Base-by-base conservation (phyloP, 2,888 invertebrate genomes). In the Odontocerum albicorne region DNA sequence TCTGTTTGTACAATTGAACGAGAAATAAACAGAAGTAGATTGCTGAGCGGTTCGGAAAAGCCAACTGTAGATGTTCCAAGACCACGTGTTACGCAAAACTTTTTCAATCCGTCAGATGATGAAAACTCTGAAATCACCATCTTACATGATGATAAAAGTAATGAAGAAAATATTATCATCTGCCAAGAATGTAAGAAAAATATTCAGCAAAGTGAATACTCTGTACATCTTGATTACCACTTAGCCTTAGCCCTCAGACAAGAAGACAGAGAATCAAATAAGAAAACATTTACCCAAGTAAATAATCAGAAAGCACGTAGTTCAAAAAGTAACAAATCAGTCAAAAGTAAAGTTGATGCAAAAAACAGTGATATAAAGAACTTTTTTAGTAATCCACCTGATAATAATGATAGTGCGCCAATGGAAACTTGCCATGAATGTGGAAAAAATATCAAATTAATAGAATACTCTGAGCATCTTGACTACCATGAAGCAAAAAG, bases 401-500 rank as follows among this genome's bases (percentile, higher is more conserved):
- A 51, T 1, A 57, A 55, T 33, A 46, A 22, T 2, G 62, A 62
- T 17, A 72, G 75, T 62, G 65, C 65, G 10, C 67, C 63, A 38
- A 61, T 68, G 22, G 68, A 68, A 27, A 72, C 71, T 27, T 95
- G 94, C 71, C 63, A 75, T 0, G 83, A 88, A 66, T 95, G 94
- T 71, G 76, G 81, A 19, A 80, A 83, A 66, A 73, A 69, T 57
- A 74, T 94, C 47, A 68, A 78, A 8, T 62, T 79, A 2, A 78
- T 80, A 57, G 86, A 86, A 56, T 76, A 87, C 63, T 68, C 77
- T 1, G 88, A 91, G 66, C 95, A 95, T 72, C 71, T 80, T 64
- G 95, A 96, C 73, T 93, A 85, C 68, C 96, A 96, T 70, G 80
- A 88, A 64, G 96, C 96, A 3, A 82, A 86, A 66, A 85, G 85